phyloP scores from a whole-genome alignment of 2,888 invertebrate species.

The Arge pagana region DNA sequence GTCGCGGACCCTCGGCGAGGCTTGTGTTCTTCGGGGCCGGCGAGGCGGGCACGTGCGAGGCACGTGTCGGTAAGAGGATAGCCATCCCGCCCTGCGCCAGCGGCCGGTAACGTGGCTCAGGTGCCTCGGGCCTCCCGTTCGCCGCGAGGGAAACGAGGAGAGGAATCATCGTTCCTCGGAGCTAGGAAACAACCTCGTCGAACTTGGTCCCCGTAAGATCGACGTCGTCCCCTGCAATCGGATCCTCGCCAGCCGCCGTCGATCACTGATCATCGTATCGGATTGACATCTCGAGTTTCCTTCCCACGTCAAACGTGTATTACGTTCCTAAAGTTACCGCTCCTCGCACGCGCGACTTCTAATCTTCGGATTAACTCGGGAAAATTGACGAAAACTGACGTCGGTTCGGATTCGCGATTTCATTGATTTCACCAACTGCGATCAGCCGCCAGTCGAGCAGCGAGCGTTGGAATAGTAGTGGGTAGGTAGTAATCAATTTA shows the following conservation, averaged over 20 bases:
- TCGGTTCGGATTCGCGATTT: too few relatives aligned
- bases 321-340: too few relatives aligned
- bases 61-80: conserved; percentile 59
- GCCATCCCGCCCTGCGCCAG: conserved; percentile 38
- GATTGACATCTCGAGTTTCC: too few relatives aligned
- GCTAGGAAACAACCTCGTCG: neutral
- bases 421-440: too few relatives aligned
- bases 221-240: neutral
- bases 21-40: conserved; percentile 36
- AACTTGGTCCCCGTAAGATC: conserved; percentile 1
- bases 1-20: conserved; percentile 35
- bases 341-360: too few relatives aligned
- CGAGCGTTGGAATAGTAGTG: too few relatives aligned
- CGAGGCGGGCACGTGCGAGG: conserved; percentile 51
- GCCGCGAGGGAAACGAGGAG: neutral
- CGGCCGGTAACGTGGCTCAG: conserved; percentile 10
- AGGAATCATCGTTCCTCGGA: neutral
- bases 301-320: too few relatives aligned
- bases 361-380: too few relatives aligned
- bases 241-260: neutral
- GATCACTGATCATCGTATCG: neutral
- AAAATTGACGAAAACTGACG: too few relatives aligned
- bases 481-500: too few relatives aligned
- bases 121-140: conserved; percentile 17
- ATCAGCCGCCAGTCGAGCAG: too few relatives aligned